Percentiles rank a stretch among this genome's conserved stretches.
These are phyloP conservation scores for Heliothis peltigera DNA, from an alignment of 2,888 invertebrate species.

Conservation along the genomic window DNA sequence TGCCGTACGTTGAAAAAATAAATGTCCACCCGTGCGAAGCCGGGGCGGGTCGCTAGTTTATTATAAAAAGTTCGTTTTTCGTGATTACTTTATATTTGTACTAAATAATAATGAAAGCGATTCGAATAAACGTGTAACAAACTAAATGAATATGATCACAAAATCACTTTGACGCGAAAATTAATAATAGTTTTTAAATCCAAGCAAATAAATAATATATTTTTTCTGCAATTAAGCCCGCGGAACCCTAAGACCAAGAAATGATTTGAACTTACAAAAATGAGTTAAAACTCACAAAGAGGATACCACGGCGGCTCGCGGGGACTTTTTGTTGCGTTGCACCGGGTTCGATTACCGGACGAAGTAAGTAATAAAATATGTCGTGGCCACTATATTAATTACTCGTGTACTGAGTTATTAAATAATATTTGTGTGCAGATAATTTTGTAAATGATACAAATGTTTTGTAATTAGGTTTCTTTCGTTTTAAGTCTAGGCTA, in stretches of 20 bases:
- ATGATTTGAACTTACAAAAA: conserved; percentile 74
- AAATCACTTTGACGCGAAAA: not conserved
- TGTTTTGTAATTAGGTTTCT: conserved; percentile 29
- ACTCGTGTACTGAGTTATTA: conserved; percentile 50
- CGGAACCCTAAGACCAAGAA: conserved; percentile 64
- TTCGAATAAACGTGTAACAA: too few relatives aligned
- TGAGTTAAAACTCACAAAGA: conserved; percentile 66
- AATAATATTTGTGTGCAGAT: conserved; percentile 52
- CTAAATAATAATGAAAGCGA: too few relatives aligned
- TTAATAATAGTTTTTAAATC: too few relatives aligned
- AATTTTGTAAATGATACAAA: conserved; percentile 14
- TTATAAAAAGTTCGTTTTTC: too few relatives aligned
- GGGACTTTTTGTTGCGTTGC: conserved; percentile 57
- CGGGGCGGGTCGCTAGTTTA: too few relatives aligned
- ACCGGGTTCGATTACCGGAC: conserved; percentile 62
- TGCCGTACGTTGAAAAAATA: too few relatives aligned
- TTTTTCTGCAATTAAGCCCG: conserved; percentile 25
- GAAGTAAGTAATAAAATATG: conserved; percentile 66
- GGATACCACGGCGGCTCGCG: conserved; percentile 55
- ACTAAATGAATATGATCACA: too few relatives aligned
- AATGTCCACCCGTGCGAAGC: too few relatives aligned
- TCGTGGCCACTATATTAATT: conserved; percentile 62
- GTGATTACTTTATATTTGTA: too few relatives aligned
- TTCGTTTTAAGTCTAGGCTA: not conserved
- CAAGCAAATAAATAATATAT: conserved; percentile 18